Percentiles rank a stretch among this genome's conserved stretches.
Conservation (phyloP, 2,113 vertebrate genomes). For the Mesitornis unicolor region DNA sequence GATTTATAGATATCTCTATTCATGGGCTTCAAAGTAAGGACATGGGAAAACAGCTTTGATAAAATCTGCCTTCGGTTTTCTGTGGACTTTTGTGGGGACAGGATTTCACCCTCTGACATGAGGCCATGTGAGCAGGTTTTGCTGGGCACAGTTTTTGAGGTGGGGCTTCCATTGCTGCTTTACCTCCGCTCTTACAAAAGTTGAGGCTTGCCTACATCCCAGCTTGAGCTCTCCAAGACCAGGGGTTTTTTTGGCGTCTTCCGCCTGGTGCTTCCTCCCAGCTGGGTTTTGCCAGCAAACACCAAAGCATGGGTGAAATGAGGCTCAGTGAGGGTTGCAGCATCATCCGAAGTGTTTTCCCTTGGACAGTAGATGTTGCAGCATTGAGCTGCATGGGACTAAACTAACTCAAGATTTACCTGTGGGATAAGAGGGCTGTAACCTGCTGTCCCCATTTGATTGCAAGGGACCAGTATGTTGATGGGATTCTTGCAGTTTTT, state of each 20-base stretch:
- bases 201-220: not conserved
- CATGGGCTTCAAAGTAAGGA: not conserved
- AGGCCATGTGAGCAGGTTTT: not conserved
- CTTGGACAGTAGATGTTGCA: too few relatives aligned
- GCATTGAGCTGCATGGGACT: not conserved
- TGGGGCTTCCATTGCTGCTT: not conserved
- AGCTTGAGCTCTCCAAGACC: not conserved
- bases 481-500: not conserved
- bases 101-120: not conserved
- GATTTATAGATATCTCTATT: not conserved
- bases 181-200: not conserved
- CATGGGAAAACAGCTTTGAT: not conserved
- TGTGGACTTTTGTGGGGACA: not conserved
- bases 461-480: accelerated
- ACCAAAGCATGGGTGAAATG: not conserved
- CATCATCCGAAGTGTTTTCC: too few relatives aligned
- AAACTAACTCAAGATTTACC: not conserved
- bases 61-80: not conserved
- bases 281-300: not conserved
- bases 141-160: not conserved
- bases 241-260: not conserved
- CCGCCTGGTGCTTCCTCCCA: not conserved
- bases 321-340: too few relatives aligned
- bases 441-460: not conserved
- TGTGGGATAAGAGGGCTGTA: too few relatives aligned